These are phyloP conservation scores for Sebastes flavidus DNA, from an alignment of 2,797 vertebrate genomes.

Conservation along the genomic window DNA sequence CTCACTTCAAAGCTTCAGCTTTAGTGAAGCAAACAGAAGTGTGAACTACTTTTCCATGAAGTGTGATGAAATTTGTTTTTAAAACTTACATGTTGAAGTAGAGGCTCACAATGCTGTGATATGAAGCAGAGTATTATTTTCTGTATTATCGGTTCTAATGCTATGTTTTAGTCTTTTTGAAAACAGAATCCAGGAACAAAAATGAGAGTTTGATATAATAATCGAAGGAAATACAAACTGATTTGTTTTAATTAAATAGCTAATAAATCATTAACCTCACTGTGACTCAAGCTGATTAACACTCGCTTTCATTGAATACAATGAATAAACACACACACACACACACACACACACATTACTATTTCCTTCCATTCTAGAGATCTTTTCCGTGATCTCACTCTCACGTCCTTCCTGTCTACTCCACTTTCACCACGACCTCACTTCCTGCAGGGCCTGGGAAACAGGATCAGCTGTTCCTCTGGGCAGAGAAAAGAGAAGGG, in stretches of 20 bases:
- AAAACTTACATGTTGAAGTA: not conserved
- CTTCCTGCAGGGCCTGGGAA: slow-evolving; percentile 67
- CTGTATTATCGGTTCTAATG: not conserved
- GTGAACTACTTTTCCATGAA: not conserved
- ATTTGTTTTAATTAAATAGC: not conserved
- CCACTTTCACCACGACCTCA: slow-evolving; percentile 63
- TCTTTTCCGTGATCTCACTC: slow-evolving; percentile 16
- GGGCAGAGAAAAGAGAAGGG: no score
- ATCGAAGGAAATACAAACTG: not conserved
- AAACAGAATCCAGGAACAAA: no score
- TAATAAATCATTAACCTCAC: not conserved
- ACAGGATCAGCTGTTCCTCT: slow-evolving; percentile 48
- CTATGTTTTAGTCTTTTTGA: not conserved
- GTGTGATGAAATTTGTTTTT: no score
- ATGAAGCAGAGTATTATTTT: not conserved
- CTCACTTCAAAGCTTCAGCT: not conserved
- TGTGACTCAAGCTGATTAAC: not conserved
- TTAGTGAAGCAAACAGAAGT: not conserved
- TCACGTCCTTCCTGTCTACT: slow-evolving; percentile 26
- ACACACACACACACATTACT: not conserved
- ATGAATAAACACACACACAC: not conserved
- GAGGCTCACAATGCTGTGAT: not conserved
- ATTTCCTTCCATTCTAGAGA: slow-evolving; percentile 11
- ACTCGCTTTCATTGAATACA: not conserved
- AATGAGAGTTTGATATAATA: not conserved